Evolutionary conservation across 1,140 invertebrate genomes (phyloP), one percentile per base, ranked within the genome.

Genomic region (Nymphalis io): DNA sequence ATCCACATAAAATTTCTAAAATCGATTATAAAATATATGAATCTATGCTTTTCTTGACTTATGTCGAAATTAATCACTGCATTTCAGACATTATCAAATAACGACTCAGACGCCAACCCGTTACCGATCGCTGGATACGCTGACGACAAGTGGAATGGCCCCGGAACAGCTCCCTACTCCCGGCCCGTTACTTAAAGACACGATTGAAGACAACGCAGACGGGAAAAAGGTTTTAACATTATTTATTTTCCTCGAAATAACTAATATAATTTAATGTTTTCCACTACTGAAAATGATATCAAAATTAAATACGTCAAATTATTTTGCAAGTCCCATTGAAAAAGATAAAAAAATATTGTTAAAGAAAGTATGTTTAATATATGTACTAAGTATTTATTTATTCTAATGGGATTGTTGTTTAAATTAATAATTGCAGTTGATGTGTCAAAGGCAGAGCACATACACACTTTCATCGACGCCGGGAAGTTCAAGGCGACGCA

Each of bases 61-160:
- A 44, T 2, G 40, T 13, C 40, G 13, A 13, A 10, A 20, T 20
- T 20, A 12, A n/a, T 0, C 63, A 11, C 27, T 58, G 15, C 60
- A 42, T 77, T 80, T 23, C 60, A 87, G 85, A 27, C 44, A 79
- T 12, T 59, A 73, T 12, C 68, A 76, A 42, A 42, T 86, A 23
- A 88, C 87, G 82, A 53, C 68, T 2, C 85, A 89, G 16, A 90
- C 89, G 1, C 87, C 89, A 13, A 85, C 82, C 1, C 76, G 90
- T 5, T 92, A 88, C 57, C 82, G 89, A 0, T 92, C 90, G 13
- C 62, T 92, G 57, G 90, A 91, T 68, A 86, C 89, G 0, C 72
- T 92, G 10, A 89, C 79, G 6, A 64, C 72, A 0, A 13, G 18
- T 8, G 80, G 72, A 48, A 71, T 64, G 18, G 63, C 57, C 5